Percentiles rank a stretch among this genome's conserved stretches.
Conservation (phyloP, 2,888 invertebrate species). For the Trypoxylon attenuatum region DNA sequence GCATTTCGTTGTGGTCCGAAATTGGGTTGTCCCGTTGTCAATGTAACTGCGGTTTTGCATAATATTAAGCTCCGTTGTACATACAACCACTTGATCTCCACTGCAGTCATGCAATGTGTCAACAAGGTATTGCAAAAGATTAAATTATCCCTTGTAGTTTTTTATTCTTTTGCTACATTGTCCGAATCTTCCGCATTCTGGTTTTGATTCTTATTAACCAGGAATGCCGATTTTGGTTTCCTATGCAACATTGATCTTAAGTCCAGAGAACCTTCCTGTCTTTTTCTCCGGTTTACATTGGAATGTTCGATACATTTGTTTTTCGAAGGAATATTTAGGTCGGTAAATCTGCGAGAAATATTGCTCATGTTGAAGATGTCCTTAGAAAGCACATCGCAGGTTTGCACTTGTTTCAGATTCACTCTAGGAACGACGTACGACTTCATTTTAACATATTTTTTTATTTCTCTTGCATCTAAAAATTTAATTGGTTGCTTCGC, state of each 20-base stretch:
- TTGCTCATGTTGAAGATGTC: constrained; percentile 15
- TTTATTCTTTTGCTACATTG: neutral
- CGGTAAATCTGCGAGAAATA: constrained; percentile 19
- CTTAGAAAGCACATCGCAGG: neutral
- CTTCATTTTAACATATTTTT: constrained; percentile 41
- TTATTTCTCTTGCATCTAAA: constrained; percentile 37
- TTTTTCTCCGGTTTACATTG: neutral
- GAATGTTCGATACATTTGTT: constrained; percentile 4
- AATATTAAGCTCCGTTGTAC: constrained; percentile 85
- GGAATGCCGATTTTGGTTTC: constrained; percentile 23
- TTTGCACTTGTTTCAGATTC: neutral
- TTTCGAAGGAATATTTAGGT: constrained; percentile 7
- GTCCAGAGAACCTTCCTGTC: neutral
- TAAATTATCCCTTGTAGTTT: neutral
- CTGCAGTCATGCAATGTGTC: constrained; percentile 88
- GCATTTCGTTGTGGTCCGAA: constrained; percentile 89
- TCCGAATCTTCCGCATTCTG: neutral
- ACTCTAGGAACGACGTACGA: constrained; percentile 39
- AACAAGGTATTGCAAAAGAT: constrained; percentile 85
- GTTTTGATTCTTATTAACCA: neutral
- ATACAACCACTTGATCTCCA: constrained; percentile 85
- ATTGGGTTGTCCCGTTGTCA: constrained; percentile 88
- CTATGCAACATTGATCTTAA: constrained; percentile 21
- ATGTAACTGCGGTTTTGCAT: constrained; percentile 85
- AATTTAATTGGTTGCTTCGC: constrained; percentile 24